These are phyloP conservation scores for Harlomillsia oculata DNA, from an alignment of 1,140 invertebrate genomes.

Conservation along the genomic window DNA sequence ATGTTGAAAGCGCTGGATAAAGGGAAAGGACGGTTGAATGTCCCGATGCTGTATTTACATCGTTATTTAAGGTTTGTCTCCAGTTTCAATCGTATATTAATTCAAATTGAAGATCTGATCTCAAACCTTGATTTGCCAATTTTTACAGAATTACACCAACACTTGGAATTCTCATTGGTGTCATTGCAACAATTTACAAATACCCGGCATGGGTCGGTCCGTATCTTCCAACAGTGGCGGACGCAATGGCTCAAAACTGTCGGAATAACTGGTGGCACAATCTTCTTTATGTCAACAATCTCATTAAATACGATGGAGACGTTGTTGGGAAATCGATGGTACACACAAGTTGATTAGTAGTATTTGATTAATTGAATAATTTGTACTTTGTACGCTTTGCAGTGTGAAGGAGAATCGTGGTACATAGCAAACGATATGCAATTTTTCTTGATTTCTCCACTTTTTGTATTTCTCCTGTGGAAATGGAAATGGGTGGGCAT, in stretches of 20 bases:
- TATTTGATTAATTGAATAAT: neutral
- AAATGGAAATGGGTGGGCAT: constrained; percentile 24
- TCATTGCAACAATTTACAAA: constrained; percentile 59
- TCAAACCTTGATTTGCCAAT: neutral
- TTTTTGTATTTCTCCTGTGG: constrained; percentile 43
- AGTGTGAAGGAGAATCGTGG: constrained; percentile 74
- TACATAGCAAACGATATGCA: constrained; percentile 73
- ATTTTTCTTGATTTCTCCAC: constrained; percentile 54
- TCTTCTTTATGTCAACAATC: constrained; percentile 75
- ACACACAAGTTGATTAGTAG: neutral
- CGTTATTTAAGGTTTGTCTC: constrained; percentile 31
- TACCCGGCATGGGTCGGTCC: constrained; percentile 58
- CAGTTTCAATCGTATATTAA: neutral
- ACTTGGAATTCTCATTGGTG: constrained; percentile 54
- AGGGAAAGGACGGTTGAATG: constrained; percentile 45
- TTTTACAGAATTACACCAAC: constrained; percentile 56
- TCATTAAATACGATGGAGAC: constrained; percentile 49
- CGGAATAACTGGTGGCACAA: constrained; percentile 71
- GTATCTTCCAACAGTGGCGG: constrained; percentile 53
- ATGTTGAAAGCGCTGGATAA: constrained; percentile 54
- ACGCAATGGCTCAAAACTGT: constrained; percentile 53
- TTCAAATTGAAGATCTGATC: neutral
- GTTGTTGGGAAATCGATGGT: constrained; percentile 45
- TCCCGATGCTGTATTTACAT: constrained; percentile 49
- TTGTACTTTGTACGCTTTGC: constrained; percentile 31